A percentile compares a stretch with the other conserved stretches of the same genome.
phyloP scores from a whole-genome alignment of 1,140 invertebrate genomes.

The Lineus longissimus region DNA sequence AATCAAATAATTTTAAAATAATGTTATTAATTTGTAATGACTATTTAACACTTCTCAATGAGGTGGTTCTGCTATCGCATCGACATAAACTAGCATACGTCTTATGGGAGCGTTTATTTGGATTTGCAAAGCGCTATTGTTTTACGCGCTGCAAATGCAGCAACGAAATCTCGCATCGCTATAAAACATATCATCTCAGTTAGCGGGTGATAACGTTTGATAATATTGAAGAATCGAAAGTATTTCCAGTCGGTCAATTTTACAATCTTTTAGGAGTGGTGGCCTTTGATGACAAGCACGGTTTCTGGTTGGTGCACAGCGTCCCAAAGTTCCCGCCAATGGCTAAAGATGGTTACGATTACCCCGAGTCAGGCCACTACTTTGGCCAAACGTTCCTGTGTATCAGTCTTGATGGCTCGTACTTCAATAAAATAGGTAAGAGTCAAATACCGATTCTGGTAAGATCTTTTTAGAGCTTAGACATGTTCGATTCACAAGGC shows the following conservation, averaged over 20 bases:
- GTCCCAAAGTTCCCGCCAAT: conserved; percentile 74
- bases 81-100: too few relatives aligned
- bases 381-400: conserved; percentile 88
- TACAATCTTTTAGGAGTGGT: conserved; percentile 60
- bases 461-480: conserved; percentile 9
- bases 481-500: too few relatives aligned
- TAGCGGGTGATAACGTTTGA: too few relatives aligned
- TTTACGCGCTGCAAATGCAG: too few relatives aligned
- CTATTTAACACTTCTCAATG: too few relatives aligned
- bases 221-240: conserved; percentile 12
- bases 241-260: background rate
- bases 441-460: background rate
- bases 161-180: too few relatives aligned
- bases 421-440: conserved; percentile 68
- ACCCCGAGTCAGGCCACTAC: conserved; percentile 66
- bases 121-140: too few relatives aligned
- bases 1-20: too few relatives aligned
- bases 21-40: too few relatives aligned
- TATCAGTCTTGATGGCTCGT: conserved; percentile 64
- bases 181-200: too few relatives aligned
- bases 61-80: too few relatives aligned
- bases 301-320: conserved; percentile 88
- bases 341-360: conserved; percentile 63
- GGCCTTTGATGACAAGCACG: conserved; percentile 65
- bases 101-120: too few relatives aligned